Evolutionary conservation across 2,113 vertebrate genomes (phyloP), one percentile per base, ranked within the genome.

Genomic region (Aegithalos caudatus): DNA sequence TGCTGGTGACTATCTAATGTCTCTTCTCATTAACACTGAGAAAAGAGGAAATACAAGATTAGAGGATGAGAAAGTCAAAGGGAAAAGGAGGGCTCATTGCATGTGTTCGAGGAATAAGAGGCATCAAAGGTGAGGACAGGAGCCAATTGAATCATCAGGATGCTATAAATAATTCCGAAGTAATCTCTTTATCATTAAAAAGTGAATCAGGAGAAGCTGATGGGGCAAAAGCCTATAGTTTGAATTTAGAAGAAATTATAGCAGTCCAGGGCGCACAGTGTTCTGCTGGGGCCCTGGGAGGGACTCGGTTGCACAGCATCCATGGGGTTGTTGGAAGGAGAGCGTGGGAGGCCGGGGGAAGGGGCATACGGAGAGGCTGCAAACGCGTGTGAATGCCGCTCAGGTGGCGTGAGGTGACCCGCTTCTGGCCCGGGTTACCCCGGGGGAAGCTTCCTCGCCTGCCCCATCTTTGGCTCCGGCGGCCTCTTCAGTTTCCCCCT

Each of bases 401-500:
- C 2, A 0, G 9, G 17, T 14, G 71, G 11, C 48, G 1, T 3
- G 50, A 11, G 40, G 44, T 27, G 29, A 33, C 6, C 54, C 19
- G 0, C 16, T 66, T 10, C 25, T 28, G 60, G 48, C 53, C 61
- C 38, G 6, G 19, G 9, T 35, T 25, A 11, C 27, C 38, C 33
- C 23, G 2, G 23, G 10, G 57, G 16, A 19, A 0, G 0, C 44
- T 57, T 9, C 1, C 0, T 9, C 28, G 65, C 12, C 48, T 6
- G 21, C 50, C 22, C n/a, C 1, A 0, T 1, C 58, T 38, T 9
- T 0, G 2, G 23, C 22, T 53, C 48, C 6, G 66, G 44, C 1
- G 0, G n/a, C 47, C 40, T 4, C 40, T 24, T 28, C 7, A 1
- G 24, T 17, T 11, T 10, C 5, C 47, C 20, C 20, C 62, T 45